These are phyloP conservation scores for Crocallis elinguaria DNA, from an alignment of 2,888 invertebrate genomes.

Conservation along the genomic window DNA sequence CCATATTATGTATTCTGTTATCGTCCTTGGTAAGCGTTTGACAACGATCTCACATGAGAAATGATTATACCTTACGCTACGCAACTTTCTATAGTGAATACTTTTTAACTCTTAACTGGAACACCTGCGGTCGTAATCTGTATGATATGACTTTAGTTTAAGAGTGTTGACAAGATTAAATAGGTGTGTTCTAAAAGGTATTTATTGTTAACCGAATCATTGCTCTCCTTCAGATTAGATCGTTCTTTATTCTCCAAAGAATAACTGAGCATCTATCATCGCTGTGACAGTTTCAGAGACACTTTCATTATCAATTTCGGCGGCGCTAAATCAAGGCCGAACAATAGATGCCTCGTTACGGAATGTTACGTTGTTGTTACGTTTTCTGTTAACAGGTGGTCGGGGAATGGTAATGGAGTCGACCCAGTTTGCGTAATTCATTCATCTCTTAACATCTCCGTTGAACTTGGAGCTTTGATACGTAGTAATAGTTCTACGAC, in stretches of 20 bases:
- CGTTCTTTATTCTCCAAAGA: not conserved
- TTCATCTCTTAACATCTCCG: constrained; percentile 30
- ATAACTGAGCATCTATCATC: constrained; percentile 13
- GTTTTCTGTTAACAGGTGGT: constrained; percentile 39
- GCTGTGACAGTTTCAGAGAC: constrained; percentile 27
- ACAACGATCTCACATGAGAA: too few species aligned
- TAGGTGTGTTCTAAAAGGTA: not conserved
- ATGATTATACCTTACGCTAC: too few species aligned
- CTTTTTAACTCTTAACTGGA: too few species aligned
- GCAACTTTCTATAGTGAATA: too few species aligned
- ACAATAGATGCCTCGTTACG: constrained; percentile 52
- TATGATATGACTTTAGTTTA: not conserved
- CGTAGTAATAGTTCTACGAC: constrained; percentile 51
- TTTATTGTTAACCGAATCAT: not conserved
- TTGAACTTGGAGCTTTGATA: constrained; percentile 22
- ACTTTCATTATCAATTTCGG: constrained; percentile 45
- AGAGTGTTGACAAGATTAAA: not conserved
- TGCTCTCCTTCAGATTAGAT: constrained; percentile 4
- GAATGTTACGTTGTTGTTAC: constrained; percentile 48
- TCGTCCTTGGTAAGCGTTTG: too few species aligned
- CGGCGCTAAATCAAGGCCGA: constrained; percentile 57
- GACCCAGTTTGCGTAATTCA: constrained; percentile 36
- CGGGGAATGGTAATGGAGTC: constrained; percentile 29
- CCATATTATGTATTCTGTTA: too few species aligned
- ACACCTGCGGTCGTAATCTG: too few species aligned